These are phyloP conservation scores for Puma concolor DNA, from an alignment of 2,113 vertebrate genomes.

Conservation along the genomic window DNA sequence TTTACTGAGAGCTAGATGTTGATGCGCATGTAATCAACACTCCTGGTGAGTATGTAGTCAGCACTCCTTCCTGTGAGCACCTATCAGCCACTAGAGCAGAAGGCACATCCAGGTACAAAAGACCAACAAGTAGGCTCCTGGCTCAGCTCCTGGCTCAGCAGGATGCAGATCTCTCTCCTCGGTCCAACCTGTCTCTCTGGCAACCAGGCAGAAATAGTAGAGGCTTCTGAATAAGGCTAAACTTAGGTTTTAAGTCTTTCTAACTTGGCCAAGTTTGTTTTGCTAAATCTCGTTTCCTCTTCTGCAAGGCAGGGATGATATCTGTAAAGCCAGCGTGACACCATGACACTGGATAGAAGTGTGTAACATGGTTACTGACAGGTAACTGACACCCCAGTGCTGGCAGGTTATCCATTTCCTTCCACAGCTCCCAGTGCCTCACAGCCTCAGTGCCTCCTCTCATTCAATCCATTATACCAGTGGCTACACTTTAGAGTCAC, in stretches of 20 bases:
- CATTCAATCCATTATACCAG: background rate
- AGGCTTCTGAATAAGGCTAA: background rate
- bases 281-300: slow-evolving; percentile 31
- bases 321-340: background rate
- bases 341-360: background rate
- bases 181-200: background rate
- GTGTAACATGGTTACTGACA: background rate
- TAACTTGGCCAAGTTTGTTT: background rate
- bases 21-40: background rate
- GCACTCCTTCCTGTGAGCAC: slow-evolving; percentile 8
- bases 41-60: slow-evolving; percentile 19
- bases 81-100: slow-evolving; percentile 47
- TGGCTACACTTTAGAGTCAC: background rate
- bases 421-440: background rate
- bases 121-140: background rate
- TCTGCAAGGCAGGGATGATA: background rate
- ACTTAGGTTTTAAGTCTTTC: background rate
- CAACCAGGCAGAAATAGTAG: background rate
- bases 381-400: background rate
- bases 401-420: background rate
- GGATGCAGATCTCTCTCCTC: background rate
- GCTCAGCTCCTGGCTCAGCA: background rate
- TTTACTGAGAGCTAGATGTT: background rate
- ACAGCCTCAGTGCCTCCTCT: background rate
- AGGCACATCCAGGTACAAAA: slow-evolving; percentile 51